Evolutionary conservation across 2,113 vertebrate genomes (phyloP).

Genomic region (Calypte anna): DNA sequence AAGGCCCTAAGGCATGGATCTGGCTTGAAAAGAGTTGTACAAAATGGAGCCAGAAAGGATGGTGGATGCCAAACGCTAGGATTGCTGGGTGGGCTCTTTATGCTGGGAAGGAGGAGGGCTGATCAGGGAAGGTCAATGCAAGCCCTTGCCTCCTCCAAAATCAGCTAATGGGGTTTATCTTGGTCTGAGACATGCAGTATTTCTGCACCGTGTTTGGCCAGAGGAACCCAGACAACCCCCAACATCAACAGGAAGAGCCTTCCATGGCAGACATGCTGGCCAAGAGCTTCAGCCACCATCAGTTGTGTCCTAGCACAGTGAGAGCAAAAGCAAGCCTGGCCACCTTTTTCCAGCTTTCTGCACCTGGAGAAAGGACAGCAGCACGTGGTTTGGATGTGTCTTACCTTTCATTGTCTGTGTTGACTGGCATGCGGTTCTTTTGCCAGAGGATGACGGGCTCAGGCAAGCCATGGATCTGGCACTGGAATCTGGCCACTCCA

Average conservation of each 20-base stretch:
- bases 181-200: not conserved
- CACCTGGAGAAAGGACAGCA: not conserved
- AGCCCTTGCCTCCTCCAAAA: not conserved
- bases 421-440: constrained; percentile 86
- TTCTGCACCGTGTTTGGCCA: not conserved
- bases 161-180: not conserved
- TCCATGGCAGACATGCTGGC: not conserved
- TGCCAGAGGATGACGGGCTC: constrained; percentile 96
- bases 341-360: not conserved
- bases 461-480: constrained; percentile 94
- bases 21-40: not conserved
- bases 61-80: not conserved
- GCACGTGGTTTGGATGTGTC: not conserved
- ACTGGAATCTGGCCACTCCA: constrained; percentile 93
- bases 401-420: constrained; percentile 90
- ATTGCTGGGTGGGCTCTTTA: not conserved
- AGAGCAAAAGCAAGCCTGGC: not conserved
- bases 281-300: not conserved
- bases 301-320: accelerated
- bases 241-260: not conserved
- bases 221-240: not conserved
- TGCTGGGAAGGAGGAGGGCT: not conserved
- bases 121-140: not conserved
- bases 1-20: not conserved
- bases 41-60: not conserved